Evolutionary conservation across 2,888 invertebrate species (phyloP).

Genomic region (Polydrusus cervinus): DNA sequence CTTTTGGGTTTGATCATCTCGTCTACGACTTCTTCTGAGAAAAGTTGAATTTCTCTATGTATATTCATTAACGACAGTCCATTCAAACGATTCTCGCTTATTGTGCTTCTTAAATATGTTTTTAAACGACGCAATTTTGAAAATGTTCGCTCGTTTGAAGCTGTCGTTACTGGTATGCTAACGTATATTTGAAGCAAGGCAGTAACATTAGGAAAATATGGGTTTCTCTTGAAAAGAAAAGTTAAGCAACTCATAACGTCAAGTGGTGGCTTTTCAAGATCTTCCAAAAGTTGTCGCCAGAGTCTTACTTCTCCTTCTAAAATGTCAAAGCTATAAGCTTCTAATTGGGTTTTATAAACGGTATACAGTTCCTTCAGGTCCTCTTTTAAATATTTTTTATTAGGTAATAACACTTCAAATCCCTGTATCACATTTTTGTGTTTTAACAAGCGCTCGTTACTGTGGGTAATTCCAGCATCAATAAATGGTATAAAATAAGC

Average conservation of each 20-base stretch:
- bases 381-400: not conserved
- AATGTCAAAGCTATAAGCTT: slow-evolving; percentile 4
- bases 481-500: too few species aligned
- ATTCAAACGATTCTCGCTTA: slow-evolving; percentile 5
- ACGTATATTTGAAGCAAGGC: not conserved
- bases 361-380: not conserved
- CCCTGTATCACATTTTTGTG: too few species aligned
- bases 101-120: slow-evolving; percentile 1
- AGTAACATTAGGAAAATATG: not conserved
- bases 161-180: not conserved
- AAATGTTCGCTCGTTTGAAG: not conserved
- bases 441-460: too few species aligned
- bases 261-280: not conserved
- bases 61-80: not conserved
- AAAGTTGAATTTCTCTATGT: too few species aligned
- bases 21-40: too few species aligned
- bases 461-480: too few species aligned
- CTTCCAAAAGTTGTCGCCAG: not conserved
- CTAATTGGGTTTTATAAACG: too few species aligned
- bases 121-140: not conserved
- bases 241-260: slow-evolving; percentile 3
- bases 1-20: not conserved
- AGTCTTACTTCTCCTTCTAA: slow-evolving; percentile 1
- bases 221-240: not conserved
- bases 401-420: too few species aligned